These are phyloP conservation scores for Allacma fusca DNA, from an alignment of 2,888 invertebrate species.

Conservation along the genomic window DNA sequence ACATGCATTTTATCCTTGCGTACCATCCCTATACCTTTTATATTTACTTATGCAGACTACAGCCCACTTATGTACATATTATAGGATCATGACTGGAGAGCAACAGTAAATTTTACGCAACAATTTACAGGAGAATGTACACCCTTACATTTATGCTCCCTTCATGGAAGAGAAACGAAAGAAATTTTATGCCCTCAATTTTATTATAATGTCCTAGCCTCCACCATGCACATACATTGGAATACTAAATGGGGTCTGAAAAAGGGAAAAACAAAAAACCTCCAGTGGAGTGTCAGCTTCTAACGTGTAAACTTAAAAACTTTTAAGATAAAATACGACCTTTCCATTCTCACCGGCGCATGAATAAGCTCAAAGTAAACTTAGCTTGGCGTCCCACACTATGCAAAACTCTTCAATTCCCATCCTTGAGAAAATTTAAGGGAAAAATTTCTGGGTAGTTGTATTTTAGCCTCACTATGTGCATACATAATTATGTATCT, in stretches of 20 bases:
- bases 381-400: background rate
- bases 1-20: no score
- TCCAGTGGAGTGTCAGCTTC: background rate
- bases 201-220: no score
- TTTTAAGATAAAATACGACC: slow-evolving; percentile 42
- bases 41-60: no score
- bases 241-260: background rate
- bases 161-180: background rate
- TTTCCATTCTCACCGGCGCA: slow-evolving; percentile 23
- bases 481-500: no score
- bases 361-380: slow-evolving; percentile 7
- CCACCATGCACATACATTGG: background rate
- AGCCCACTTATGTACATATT: no score
- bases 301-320: slow-evolving; percentile 24
- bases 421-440: background rate
- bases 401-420: background rate
- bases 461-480: no score
- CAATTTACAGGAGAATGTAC: background rate
- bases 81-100: background rate
- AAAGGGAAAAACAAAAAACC: background rate
- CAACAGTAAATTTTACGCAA: background rate
- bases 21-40: no score
- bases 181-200: background rate
- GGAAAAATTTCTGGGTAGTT: background rate
- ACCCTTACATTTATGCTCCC: no score